A percentile compares a stretch with the other conserved stretches of the same genome.
Evolutionary conservation across 2,113 vertebrate genomes (phyloP).

Genomic region (Vulpes ferrilata): DNA sequence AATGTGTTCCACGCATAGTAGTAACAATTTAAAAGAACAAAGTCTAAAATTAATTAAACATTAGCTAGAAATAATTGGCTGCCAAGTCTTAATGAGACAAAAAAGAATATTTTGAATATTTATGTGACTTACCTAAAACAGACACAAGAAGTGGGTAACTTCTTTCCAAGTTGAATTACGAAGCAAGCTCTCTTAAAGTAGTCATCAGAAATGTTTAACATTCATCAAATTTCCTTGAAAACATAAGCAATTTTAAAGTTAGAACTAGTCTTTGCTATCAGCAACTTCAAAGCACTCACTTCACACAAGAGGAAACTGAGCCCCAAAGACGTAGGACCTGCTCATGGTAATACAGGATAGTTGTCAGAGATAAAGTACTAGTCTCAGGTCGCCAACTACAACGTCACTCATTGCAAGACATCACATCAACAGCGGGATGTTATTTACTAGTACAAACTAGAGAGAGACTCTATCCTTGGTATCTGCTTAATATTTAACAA

Average conservation of each 20-base stretch:
- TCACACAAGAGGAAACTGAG: not conserved
- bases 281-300: not conserved
- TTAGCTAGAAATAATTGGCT: not conserved
- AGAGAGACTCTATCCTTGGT: not conserved
- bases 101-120: not conserved
- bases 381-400: not conserved
- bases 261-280: not conserved
- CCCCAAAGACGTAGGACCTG: not conserved
- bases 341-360: not conserved
- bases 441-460: not conserved
- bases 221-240: constrained; percentile 18
- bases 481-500: not conserved
- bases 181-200: not conserved
- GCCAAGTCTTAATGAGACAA: not conserved
- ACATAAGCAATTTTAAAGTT: not conserved
- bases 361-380: not conserved
- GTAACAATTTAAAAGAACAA: not conserved
- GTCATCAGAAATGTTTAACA: not conserved
- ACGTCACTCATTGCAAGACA: not conserved
- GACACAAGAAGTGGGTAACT: not conserved
- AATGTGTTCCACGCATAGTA: not conserved
- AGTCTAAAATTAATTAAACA: constrained; percentile 5
- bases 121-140: constrained; percentile 19
- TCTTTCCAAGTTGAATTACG: constrained; percentile 18
- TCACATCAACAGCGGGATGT: not conserved